Percentiles rank a stretch among this genome's conserved stretches.
phyloP scores from a whole-genome alignment of 2,888 invertebrate genomes.

The Kryphioiulus occultus region DNA sequence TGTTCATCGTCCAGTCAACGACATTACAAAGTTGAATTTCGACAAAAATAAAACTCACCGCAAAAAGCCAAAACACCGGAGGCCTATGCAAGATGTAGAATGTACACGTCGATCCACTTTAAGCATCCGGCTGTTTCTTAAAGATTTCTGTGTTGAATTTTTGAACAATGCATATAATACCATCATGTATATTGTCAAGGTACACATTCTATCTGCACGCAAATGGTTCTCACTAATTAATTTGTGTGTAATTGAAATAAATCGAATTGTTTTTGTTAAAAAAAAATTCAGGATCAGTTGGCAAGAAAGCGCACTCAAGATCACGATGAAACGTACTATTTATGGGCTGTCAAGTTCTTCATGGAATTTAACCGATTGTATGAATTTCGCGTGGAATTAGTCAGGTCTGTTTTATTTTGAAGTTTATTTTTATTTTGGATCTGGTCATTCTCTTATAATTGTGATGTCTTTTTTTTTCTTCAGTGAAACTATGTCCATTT shows the following conservation, averaged over 20 bases:
- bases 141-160: conserved; percentile 94
- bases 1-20: conserved; percentile 83
- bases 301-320: conserved; percentile 70
- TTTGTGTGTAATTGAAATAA: no score
- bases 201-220: conserved; percentile 59
- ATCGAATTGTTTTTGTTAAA: conserved; percentile 49
- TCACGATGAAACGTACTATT: conserved; percentile 91
- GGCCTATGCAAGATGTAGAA: conserved; percentile 72
- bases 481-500: conserved; percentile 91
- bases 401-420: conserved; percentile 72
- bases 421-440: not conserved
- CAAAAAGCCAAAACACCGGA: conserved; percentile 79
- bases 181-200: conserved; percentile 86
- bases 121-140: conserved; percentile 85
- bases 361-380: conserved; percentile 95
- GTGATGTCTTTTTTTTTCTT: conserved; percentile 59
- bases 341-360: conserved; percentile 94
- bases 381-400: conserved; percentile 84
- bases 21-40: conserved; percentile 79
- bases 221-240: no score
- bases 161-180: conserved; percentile 91
- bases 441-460: not conserved
- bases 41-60: conserved; percentile 74
- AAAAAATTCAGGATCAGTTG: conserved; percentile 62
- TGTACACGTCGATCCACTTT: conserved; percentile 83